Percentiles rank a stretch among this genome's conserved stretches.
These are phyloP conservation scores for Pantherophis vulpinus DNA, from an alignment of 2,797 vertebrate genomes.

Conservation along the genomic window DNA sequence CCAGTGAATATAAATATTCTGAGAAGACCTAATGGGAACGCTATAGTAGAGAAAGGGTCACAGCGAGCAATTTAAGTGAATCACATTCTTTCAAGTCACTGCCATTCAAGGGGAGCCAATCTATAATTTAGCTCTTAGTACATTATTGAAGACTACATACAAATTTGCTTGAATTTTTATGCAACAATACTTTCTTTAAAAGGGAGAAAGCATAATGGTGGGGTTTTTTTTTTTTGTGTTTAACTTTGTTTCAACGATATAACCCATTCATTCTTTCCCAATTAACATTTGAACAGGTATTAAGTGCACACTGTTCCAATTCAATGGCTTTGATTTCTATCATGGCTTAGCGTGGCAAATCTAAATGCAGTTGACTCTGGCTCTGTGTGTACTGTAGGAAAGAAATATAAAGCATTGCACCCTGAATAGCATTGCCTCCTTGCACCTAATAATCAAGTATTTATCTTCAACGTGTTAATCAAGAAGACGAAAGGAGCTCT, in stretches of 20 bases:
- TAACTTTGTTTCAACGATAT: neutral
- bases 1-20: neutral
- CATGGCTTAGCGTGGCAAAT: slow-evolving; percentile 3
- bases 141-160: neutral
- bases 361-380: slow-evolving; percentile 38
- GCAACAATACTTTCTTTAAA: neutral
- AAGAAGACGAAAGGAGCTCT: neutral
- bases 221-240: neutral
- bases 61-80: neutral
- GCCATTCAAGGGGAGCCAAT: neutral
- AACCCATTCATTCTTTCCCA: neutral
- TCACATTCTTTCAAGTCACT: neutral
- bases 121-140: neutral
- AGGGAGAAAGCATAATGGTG: neutral
- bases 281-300: slow-evolving; percentile 4
- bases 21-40: neutral
- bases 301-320: slow-evolving; percentile 12
- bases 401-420: slow-evolving; percentile 42
- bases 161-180: neutral
- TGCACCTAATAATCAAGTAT: neutral
- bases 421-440: slow-evolving; percentile 40
- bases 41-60: neutral
- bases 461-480: neutral
- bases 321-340: neutral
- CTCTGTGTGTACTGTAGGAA: slow-evolving; percentile 50